These are phyloP conservation scores for Chydorus sphaericus DNA, from an alignment of 2,888 invertebrate genomes.

Conservation along the genomic window DNA sequence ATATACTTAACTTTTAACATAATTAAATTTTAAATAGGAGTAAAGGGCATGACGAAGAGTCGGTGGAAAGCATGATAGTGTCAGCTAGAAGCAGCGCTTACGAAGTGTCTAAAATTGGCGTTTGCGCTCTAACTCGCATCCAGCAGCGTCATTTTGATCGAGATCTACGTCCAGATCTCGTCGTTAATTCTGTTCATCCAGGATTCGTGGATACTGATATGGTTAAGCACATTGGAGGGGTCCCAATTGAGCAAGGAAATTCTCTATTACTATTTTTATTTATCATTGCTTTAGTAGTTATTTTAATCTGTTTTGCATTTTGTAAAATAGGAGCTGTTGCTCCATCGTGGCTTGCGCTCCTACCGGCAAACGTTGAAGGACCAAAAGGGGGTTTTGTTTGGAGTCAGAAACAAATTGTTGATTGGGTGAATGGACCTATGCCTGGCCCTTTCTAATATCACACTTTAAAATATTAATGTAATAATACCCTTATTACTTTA, in stretches of 20 bases:
- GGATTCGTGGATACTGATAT: constrained; percentile 12
- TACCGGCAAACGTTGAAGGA: constrained; percentile 3
- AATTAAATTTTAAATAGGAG: too few relatives aligned
- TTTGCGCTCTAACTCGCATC: constrained; percentile 44
- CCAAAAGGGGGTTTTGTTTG: constrained; percentile 3
- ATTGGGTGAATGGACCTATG: constrained; percentile 8
- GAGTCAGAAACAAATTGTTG: constrained; percentile 5
- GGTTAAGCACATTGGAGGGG: constrained; percentile 5
- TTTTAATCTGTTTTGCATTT: neutral
- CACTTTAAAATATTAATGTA: too few relatives aligned
- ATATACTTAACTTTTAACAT: too few relatives aligned
- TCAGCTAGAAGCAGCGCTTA: too few relatives aligned
- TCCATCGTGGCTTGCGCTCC: neutral
- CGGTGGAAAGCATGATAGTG: too few relatives aligned
- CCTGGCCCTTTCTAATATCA: too few relatives aligned
- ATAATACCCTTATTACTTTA: too few relatives aligned
- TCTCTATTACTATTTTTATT: neutral
- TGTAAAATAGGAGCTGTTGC: constrained; percentile 9
- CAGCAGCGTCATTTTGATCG: constrained; percentile 45
- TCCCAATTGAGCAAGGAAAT: constrained; percentile 11
- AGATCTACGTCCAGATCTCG: constrained; percentile 27
- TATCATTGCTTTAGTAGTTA: neutral
- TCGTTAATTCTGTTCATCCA: constrained; percentile 28
- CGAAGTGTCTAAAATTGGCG: constrained; percentile 54
- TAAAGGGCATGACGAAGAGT: too few relatives aligned